These are phyloP conservation scores for Yponomeuta plumbellus DNA, from an alignment of 2,888 invertebrate genomes.

Conservation along the genomic window DNA sequence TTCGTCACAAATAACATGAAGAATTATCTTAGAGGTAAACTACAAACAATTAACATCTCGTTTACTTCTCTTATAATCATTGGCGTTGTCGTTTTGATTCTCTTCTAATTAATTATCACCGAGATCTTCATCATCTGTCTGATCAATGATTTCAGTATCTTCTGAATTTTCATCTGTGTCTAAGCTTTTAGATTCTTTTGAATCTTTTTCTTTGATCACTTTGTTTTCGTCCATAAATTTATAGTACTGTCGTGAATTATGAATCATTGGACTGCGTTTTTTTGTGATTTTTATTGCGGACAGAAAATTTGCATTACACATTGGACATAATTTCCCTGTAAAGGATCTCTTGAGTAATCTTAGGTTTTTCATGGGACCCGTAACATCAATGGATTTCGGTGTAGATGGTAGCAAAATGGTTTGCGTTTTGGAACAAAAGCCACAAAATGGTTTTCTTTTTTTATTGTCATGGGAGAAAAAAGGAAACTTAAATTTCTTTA, in stretches of 20 bases:
- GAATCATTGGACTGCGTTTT: not conserved
- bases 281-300: not conserved
- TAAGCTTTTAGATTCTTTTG: not conserved
- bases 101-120: not conserved
- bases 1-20: too few species aligned
- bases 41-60: too few species aligned
- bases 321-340: not conserved
- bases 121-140: not conserved
- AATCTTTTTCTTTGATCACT: not conserved
- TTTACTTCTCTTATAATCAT: not conserved
- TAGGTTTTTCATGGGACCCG: not conserved
- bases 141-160: not conserved
- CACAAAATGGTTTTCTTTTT: not conserved
- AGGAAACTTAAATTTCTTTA: conserved; percentile 10
- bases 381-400: not conserved
- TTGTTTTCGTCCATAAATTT: not conserved
- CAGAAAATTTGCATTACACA: not conserved
- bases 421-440: not conserved
- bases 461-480: conserved; percentile 12
- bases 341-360: conserved; percentile 2
- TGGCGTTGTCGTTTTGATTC: not conserved
- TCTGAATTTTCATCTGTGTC: not conserved
- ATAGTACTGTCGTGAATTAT: conserved; percentile 9
- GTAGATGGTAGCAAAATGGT: not conserved
- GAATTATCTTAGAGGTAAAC: too few species aligned